Evolutionary conservation across 2,888 invertebrate genomes (phyloP), one percentile per base, ranked within the genome.

Genomic region (Chymomyza caudatula): DNA sequence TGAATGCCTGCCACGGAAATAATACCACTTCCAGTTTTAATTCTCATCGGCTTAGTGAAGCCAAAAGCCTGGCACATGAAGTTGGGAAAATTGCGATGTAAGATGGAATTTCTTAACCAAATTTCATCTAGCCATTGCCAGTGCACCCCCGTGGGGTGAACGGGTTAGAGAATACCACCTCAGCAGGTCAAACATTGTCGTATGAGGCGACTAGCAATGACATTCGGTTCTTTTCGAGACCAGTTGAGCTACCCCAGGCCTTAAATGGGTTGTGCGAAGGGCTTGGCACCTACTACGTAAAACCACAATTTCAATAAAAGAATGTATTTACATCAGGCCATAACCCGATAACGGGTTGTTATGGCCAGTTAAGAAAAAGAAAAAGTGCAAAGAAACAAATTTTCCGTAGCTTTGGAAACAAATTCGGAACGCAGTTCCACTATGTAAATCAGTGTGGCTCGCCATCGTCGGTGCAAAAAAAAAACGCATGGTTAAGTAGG

Each of bases 1-100:
- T n/a, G n/a, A n/a, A n/a, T n/a, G n/a, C n/a, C n/a, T n/a, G 98
- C 98, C 98, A 98, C 98, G 19, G 98, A 98, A 89, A 98, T 92
- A 61, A 95, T 93, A 88, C 98, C 98, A 67, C 97, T 94, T 71
- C 96, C 97, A 62, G 96, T 95, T 92, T 99, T 99, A 99, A 93
- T 99, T 98, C 92, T 99, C 99, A 90, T 99, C 99, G 57, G 93
- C 94, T 96, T 95, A 87, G 97, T 98, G 90, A 98, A 98, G 90
- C 98, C 98, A 80, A 98, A 96, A 63, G 97, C 97, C 92, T 98
- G 98, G 91, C 97, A 96, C 98, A 98, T 98, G 92, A 98, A 98
- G 92, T 97, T 96, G 81, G 98, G 98, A 91, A 98, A 98, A 87
- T 98, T 96, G 86, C 98, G 95, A 91, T 98, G 98, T 94, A 98